These are phyloP conservation scores for Microtus richardsoni DNA, from an alignment of 2,113 vertebrate species.

Conservation along the genomic window DNA sequence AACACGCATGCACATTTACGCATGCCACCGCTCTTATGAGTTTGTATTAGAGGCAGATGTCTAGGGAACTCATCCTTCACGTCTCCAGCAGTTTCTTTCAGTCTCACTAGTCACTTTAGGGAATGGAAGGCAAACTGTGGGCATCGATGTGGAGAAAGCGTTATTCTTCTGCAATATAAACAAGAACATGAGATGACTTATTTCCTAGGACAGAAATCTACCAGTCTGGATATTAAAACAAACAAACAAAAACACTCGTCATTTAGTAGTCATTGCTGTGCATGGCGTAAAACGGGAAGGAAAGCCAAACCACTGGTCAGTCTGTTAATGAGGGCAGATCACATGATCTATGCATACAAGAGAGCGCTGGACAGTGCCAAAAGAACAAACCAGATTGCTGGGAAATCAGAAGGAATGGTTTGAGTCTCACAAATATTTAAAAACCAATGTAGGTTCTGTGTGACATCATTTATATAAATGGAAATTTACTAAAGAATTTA, in stretches of 20 bases:
- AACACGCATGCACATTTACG: neutral
- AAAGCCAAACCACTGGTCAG: neutral
- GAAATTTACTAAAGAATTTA: neutral
- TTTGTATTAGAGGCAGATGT: neutral
- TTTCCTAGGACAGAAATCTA: neutral
- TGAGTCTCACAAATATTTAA: neutral
- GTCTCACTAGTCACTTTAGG: neutral
- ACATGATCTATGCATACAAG: neutral
- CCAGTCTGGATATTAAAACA: neutral
- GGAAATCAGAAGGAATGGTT: neutral
- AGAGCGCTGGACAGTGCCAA: accelerated
- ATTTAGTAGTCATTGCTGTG: neutral
- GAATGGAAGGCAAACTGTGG: neutral
- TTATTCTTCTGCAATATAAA: neutral
- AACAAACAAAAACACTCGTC: neutral
- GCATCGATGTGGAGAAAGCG: neutral
- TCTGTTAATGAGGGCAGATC: neutral
- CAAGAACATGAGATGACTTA: neutral
- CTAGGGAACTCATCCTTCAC: neutral
- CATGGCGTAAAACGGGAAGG: neutral
- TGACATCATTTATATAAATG: neutral
- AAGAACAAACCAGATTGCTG: neutral
- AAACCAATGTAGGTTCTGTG: neutral
- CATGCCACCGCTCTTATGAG: neutral
- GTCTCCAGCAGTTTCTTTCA: neutral